Percentiles rank a stretch among this genome's conserved stretches.
Evolutionary conservation across 2,113 vertebrate species (phyloP).

Genomic region (Callocephalon fimbriatum): DNA sequence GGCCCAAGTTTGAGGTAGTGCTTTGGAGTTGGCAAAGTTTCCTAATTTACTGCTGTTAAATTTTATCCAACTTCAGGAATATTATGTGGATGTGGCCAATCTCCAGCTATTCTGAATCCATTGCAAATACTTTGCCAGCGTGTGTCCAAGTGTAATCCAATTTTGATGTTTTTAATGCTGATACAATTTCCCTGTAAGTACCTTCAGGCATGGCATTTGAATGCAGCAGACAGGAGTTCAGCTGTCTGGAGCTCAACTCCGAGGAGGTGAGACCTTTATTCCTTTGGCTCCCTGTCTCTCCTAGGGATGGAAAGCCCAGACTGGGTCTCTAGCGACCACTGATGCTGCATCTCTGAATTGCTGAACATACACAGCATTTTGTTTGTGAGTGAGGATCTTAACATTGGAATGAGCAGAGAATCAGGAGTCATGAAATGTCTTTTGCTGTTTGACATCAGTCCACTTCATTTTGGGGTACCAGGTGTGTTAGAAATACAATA

Average conservation of each 20-base stretch:
- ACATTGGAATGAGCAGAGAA: background rate
- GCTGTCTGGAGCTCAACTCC: background rate
- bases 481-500: background rate
- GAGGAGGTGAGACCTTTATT: background rate
- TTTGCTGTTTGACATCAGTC: background rate
- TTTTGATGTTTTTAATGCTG: constrained; percentile 11
- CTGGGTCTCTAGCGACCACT: background rate
- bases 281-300: background rate
- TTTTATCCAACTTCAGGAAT: constrained; percentile 42
- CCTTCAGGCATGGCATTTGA: background rate
- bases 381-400: background rate
- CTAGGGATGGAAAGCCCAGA: background rate
- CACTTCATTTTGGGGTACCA: background rate
- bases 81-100: background rate
- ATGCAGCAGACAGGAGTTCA: background rate
- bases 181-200: background rate
- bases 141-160: constrained; percentile 25
- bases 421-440: background rate
- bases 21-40: constrained; percentile 3
- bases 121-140: constrained; percentile 41
- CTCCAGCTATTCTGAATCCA: constrained; percentile 25
- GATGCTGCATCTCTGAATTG: background rate
- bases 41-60: constrained; percentile 36
- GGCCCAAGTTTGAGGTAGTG: background rate
- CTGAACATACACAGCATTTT: background rate